Evolutionary conservation across 2,888 invertebrate genomes (phyloP).

Genomic region (Anthophora plumipes): DNA sequence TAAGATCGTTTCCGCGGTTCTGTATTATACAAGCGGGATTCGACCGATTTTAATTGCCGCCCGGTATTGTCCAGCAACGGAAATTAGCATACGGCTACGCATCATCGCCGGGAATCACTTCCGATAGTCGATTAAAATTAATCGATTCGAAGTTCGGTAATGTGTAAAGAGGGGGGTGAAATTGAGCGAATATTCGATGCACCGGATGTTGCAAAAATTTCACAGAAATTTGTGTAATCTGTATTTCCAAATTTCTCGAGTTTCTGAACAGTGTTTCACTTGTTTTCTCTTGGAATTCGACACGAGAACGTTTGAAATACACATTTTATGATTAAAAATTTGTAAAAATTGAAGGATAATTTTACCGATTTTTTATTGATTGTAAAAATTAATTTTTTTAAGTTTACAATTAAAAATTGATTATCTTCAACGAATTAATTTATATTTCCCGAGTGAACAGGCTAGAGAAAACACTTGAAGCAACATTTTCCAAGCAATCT

Average conservation of each 20-base stretch:
- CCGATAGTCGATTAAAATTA: conserved; percentile 29
- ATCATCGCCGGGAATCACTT: conserved; percentile 14
- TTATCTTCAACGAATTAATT: no score
- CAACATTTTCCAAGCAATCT: not conserved
- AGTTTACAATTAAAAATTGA: no score
- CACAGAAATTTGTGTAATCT: not conserved
- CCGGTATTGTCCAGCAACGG: conserved; percentile 25
- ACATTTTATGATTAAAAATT: no score
- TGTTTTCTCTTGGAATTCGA: conserved; percentile 16
- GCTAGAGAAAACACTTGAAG: no score
- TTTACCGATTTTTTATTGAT: no score
- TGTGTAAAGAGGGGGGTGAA: not conserved
- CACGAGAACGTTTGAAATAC: not conserved
- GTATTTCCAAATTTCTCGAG: not conserved
- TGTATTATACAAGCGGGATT: conserved; percentile 11
- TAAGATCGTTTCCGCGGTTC: conserved; percentile 63
- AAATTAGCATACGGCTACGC: conserved; percentile 19
- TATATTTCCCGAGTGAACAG: no score
- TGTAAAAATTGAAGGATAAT: no score
- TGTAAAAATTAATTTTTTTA: no score
- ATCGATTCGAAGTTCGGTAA: conserved; percentile 7
- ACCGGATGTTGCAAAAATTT: not conserved
- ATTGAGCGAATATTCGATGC: no score
- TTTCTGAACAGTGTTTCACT: not conserved
- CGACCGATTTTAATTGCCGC: conserved; percentile 36